Percentiles rank a stretch among this genome's conserved stretches.
These are phyloP conservation scores for Rhynchotus rufescens DNA, from an alignment of 2,797 vertebrate genomes.

Conservation along the genomic window DNA sequence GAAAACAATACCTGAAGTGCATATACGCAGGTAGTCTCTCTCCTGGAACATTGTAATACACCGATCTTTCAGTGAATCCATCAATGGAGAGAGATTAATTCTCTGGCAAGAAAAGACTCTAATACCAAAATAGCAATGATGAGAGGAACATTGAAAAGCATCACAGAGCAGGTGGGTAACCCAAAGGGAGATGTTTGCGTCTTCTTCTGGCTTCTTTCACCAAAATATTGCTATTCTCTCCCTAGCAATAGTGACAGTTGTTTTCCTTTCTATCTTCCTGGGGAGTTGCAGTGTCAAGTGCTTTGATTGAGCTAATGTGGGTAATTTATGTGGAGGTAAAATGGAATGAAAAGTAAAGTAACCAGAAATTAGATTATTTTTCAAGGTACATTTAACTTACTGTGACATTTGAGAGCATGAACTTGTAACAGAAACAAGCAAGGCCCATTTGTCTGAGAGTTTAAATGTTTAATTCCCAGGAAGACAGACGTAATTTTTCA, in stretches of 20 bases:
- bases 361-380: constrained; percentile 52
- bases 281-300: neutral
- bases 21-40: neutral
- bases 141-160: neutral
- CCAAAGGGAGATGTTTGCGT: neutral
- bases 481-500: constrained; percentile 15
- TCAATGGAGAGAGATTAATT: neutral
- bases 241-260: neutral
- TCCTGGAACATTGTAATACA: neutral
- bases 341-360: constrained; percentile 38
- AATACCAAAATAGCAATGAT: neutral
- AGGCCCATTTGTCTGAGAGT: neutral
- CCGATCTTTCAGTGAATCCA: neutral
- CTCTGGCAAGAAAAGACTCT: neutral
- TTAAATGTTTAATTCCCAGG: constrained; percentile 8
- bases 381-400: neutral
- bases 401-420: neutral
- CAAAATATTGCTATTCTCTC: neutral
- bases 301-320: constrained; percentile 1
- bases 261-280: neutral
- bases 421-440: neutral
- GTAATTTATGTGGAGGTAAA: neutral
- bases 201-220: neutral
- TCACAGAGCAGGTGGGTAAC: accelerated
- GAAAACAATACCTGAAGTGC: neutral